phyloP scores from a whole-genome alignment of 1,140 invertebrate species.

The Batillaria attramentaria region DNA sequence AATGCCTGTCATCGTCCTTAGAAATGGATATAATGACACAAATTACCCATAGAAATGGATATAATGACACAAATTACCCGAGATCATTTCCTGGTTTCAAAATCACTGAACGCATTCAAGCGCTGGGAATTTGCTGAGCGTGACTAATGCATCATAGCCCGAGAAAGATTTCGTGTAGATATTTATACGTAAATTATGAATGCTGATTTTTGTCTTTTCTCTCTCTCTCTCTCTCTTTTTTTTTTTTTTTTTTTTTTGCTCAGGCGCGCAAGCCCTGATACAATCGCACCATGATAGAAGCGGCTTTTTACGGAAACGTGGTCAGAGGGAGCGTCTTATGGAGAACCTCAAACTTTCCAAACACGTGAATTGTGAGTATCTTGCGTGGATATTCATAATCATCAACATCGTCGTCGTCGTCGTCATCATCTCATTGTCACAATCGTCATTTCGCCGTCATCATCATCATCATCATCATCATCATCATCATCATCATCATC shows the following conservation, averaged over 20 bases:
- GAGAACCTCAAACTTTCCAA: conserved; percentile 28
- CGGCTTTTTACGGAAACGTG: conserved; percentile 28
- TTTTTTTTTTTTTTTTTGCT: not conserved
- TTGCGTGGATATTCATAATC: not conserved
- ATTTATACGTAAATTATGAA: not conserved
- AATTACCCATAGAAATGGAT: no score
- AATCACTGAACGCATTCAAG: no score
- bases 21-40: no score
- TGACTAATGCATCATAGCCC: no score
- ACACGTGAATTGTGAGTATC: conserved; percentile 23
- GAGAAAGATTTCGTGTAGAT: not conserved
- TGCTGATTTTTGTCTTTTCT: not conserved
- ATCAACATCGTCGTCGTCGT: not conserved
- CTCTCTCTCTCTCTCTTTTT: not conserved
- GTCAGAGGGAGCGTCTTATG: conserved; percentile 22
- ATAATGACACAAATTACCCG: no score
- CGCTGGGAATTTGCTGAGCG: no score
- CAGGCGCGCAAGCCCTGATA: conserved; percentile 22
- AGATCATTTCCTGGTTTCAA: no score
- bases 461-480: not conserved
- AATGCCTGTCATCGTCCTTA: no score
- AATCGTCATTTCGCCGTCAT: not conserved
- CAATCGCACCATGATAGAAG: not conserved
- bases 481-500: not conserved
- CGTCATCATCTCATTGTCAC: not conserved